phyloP scores from a whole-genome alignment of 2,888 invertebrate genomes.

The Nomada hirtipes region DNA sequence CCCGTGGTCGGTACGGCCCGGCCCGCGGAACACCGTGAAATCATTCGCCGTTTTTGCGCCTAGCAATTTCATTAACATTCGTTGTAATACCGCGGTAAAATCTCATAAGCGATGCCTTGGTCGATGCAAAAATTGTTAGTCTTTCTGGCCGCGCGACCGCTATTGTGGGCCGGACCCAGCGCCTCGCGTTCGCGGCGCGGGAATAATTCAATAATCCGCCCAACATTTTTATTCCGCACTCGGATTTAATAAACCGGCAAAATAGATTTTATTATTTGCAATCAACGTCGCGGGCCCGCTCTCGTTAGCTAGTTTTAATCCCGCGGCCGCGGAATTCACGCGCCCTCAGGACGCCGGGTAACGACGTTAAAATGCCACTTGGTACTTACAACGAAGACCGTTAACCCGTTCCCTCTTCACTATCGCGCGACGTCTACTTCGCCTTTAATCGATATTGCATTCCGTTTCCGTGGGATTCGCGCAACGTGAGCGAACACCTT shows the following conservation, averaged over 20 bases:
- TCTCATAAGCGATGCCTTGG: conserved; percentile 62
- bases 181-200: conserved; percentile 32
- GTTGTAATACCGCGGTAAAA: conserved; percentile 45
- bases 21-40: conserved; percentile 9
- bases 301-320: conserved; percentile 71
- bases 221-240: conserved; percentile 78
- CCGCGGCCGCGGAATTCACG: conserved; percentile 58
- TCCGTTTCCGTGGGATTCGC: conserved; percentile 36
- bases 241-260: conserved; percentile 80
- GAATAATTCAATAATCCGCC: conserved; percentile 80
- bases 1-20: not conserved
- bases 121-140: conserved; percentile 69
- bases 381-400: conserved; percentile 52
- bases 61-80: conserved; percentile 59
- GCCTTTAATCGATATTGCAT: conserved; percentile 62
- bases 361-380: conserved; percentile 61
- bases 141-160: conserved; percentile 41
- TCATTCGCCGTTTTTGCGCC: conserved; percentile 38
- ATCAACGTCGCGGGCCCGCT: conserved; percentile 71
- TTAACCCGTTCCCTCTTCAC: conserved; percentile 38
- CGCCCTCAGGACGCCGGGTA: conserved; percentile 55
- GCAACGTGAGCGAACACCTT: too few species aligned
- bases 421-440: conserved; percentile 26
- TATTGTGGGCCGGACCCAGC: conserved; percentile 46
- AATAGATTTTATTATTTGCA: conserved; percentile 82